Conservation (phyloP, 2,888 invertebrate species). For the Sinodicranocentrus sp. region DNA sequence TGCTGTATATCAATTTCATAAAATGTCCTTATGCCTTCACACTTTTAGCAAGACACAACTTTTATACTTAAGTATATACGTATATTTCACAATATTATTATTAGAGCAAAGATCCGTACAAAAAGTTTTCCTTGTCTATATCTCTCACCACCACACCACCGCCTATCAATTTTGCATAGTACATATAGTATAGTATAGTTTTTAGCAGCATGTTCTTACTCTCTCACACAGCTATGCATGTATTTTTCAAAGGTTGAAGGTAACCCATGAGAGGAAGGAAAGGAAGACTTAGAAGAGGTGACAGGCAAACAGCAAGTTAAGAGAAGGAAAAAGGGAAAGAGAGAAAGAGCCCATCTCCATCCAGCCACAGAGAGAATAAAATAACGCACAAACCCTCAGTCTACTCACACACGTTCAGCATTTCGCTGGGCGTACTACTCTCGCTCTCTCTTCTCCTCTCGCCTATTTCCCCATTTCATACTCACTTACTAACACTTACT, state of each 20-base stretch:
- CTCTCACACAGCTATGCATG: too few relatives aligned
- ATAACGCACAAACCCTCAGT: slow-evolving; percentile 19
- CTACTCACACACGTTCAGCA: slow-evolving; percentile 35
- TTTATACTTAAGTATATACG: too few relatives aligned
- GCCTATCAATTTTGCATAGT: too few relatives aligned
- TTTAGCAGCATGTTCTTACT: too few relatives aligned
- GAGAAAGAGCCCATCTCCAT: slow-evolving; percentile 20
- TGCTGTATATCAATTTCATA: too few relatives aligned
- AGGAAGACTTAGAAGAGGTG: slow-evolving; percentile 63
- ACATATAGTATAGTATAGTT: too few relatives aligned
- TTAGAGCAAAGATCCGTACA: too few relatives aligned
- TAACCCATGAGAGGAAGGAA: slow-evolving; percentile 62
- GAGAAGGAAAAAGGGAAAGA: slow-evolving; percentile 3
- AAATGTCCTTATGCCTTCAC: not conserved
- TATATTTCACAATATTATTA: too few relatives aligned
- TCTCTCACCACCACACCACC: too few relatives aligned
- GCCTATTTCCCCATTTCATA: not conserved
- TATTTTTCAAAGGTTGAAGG: slow-evolving; percentile 68
- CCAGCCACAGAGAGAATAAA: slow-evolving; percentile 20
- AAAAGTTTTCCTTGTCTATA: too few relatives aligned
- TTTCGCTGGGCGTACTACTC: slow-evolving; percentile 35
- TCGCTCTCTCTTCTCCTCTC: slow-evolving; percentile 2
- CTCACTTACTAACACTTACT: not conserved
- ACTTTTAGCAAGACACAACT: too few relatives aligned
- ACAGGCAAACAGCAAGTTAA: slow-evolving; percentile 47